Evolutionary conservation across 2,797 vertebrate genomes (phyloP), one percentile per base, ranked within the genome.

Genomic region (Anas capensis): DNA sequence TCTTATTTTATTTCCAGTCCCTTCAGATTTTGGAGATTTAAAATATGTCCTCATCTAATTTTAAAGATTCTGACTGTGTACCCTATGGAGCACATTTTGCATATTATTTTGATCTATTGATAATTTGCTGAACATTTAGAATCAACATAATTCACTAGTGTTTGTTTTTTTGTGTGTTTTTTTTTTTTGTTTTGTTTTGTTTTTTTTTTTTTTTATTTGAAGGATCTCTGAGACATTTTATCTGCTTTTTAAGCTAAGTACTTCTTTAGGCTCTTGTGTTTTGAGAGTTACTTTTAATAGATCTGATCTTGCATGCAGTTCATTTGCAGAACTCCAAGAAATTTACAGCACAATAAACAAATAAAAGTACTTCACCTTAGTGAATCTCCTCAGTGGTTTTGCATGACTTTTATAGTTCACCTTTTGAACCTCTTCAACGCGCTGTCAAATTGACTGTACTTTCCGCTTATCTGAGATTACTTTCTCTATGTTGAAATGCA

Each of bases 401-500:
- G 42, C 8, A 5, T 93, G 93, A 95, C 87, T 96, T 96, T 82
- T 86, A 86, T 86, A 86, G 58, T 93, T 95, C 70, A 84, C 89
- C 95, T 93, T 89, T 82, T 92, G 92, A 94, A 97, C 92, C 72
- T 78, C 82, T 86, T 92, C 93, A 92, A 69, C 88, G 83, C 42
- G 70, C 88, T 88, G 92, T 88, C 90, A 96, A 78, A 84, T 83
- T 91, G 93, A 70, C 94, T 91, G 71, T 93, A 62, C 92, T 89
- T 83, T 82, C 93, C 86, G 87, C 93, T 97, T 97, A 96, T 97
- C 94, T 95, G 90, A 96, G 96, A 96, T 97, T 96, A 95, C 89
- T 95, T 96, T 95, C 91, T 65, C 80, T 93, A 49, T 83, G 77
- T 88, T 31, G 31, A 96, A 96, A 95, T 44, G 36, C 77, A 93